phyloP scores from a whole-genome alignment of 2,113 vertebrate species.

The Oncorhynchus tshawytscha region DNA sequence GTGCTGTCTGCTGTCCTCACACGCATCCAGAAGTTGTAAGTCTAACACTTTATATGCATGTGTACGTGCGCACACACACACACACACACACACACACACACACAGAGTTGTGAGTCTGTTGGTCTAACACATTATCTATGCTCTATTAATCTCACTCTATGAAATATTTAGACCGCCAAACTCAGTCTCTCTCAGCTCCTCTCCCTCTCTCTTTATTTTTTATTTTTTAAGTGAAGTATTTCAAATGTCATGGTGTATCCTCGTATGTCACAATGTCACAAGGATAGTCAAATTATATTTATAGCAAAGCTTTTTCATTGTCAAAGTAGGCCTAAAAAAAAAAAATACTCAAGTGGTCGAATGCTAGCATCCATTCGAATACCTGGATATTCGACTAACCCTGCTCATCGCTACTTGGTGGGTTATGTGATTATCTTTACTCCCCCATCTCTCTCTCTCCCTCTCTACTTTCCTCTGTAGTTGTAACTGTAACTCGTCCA shows the following conservation, averaged over 20 bases:
- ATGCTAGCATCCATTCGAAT: too few species aligned
- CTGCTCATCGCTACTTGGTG: too few species aligned
- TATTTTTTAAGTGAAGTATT: too few species aligned
- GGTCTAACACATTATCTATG: conserved; percentile 23
- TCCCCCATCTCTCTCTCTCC: background rate
- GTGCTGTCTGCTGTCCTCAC: conserved; percentile 84
- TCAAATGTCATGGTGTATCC: too few species aligned
- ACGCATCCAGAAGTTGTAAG: conserved; percentile 92
- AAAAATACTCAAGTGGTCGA: too few species aligned
- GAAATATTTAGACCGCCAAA: background rate
- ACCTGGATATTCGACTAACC: too few species aligned
- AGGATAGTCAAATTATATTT: too few species aligned
- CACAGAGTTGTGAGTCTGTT: background rate
- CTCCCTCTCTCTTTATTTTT: background rate
- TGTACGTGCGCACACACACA: too few species aligned
- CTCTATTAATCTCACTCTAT: background rate
- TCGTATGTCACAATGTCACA: too few species aligned
- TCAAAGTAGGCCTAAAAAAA: too few species aligned
- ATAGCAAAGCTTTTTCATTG: too few species aligned
- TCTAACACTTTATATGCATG: background rate
- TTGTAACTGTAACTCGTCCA: conserved; percentile 89
- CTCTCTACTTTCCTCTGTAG: conserved; percentile 48
- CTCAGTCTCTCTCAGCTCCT: background rate
- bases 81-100: background rate
- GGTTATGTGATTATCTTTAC: too few species aligned